Percentiles rank a stretch among this genome's conserved stretches.
phyloP scores from a whole-genome alignment of 2,797 vertebrate species.

The Sebastes minor region DNA sequence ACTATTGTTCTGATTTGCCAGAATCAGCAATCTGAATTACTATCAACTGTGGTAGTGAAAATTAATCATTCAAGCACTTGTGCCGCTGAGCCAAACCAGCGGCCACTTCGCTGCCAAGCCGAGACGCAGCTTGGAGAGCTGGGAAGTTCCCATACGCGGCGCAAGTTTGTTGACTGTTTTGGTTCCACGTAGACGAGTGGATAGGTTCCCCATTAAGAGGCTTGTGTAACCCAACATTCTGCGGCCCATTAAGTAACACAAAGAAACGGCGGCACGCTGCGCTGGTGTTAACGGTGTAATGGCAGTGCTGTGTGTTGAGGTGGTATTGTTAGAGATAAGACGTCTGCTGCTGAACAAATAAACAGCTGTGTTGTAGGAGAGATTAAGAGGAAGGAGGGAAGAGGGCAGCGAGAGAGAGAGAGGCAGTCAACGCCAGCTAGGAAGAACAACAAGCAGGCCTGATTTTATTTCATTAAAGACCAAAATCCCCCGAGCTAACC shows the following conservation, averaged over 20 bases:
- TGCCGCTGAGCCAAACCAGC: slow-evolving; percentile 53
- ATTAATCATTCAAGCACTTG: slow-evolving; percentile 60
- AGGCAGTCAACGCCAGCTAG: slow-evolving; percentile 11
- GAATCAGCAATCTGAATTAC: slow-evolving; percentile 53
- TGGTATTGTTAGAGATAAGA: slow-evolving; percentile 61
- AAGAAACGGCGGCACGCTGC: slow-evolving; percentile 50
- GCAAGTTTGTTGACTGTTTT: slow-evolving; percentile 60
- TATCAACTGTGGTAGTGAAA: slow-evolving; percentile 56
- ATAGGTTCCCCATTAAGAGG: slow-evolving; percentile 45
- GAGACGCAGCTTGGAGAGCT: slow-evolving; percentile 34
- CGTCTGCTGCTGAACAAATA: slow-evolving; percentile 61
- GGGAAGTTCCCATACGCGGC: slow-evolving; percentile 54
- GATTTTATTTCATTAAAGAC: slow-evolving; percentile 61
- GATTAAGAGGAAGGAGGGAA: slow-evolving; percentile 27
- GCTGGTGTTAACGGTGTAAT: slow-evolving; percentile 53
- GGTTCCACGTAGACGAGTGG: slow-evolving; percentile 43
- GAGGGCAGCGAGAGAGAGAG: slow-evolving; percentile 5
- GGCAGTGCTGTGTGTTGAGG: slow-evolving; percentile 41
- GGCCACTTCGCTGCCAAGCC: slow-evolving; percentile 52
- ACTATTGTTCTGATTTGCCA: slow-evolving; percentile 55
- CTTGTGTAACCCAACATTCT: slow-evolving; percentile 64
- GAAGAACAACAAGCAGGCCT: slow-evolving; percentile 51
- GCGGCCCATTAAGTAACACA: slow-evolving; percentile 65
- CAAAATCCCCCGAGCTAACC: slow-evolving; percentile 50
- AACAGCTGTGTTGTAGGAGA: slow-evolving; percentile 47